Evolutionary conservation across 2,113 vertebrate genomes (phyloP).

Genomic region (Rhinichthys klamathensis): DNA sequence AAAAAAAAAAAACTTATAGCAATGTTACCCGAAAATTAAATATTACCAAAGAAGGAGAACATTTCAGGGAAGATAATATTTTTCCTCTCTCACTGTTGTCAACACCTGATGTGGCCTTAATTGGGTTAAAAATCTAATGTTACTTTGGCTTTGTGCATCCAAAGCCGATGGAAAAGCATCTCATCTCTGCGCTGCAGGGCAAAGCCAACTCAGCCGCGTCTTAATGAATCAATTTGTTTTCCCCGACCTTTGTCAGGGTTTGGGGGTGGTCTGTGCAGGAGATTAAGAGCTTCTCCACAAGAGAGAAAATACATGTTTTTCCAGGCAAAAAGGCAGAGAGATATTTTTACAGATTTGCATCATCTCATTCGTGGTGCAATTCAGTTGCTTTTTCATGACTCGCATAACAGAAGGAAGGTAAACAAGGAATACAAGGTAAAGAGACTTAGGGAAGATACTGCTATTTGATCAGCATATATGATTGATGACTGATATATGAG

Average conservation of each 20-base stretch:
- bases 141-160: slow-evolving; percentile 67
- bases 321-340: slow-evolving; percentile 15
- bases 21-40: slow-evolving; percentile 80
- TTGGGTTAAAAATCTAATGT: slow-evolving; percentile 75
- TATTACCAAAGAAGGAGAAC: slow-evolving; percentile 74
- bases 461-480: neutral
- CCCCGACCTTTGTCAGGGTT: slow-evolving; percentile 58
- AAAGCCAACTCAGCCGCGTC: slow-evolving; percentile 54
- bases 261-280: slow-evolving; percentile 44
- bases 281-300: slow-evolving; percentile 49
- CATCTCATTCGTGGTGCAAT: slow-evolving; percentile 1
- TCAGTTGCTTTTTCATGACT: slow-evolving; percentile 16
- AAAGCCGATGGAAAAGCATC: slow-evolving; percentile 51
- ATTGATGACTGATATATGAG: neutral
- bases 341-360: slow-evolving; percentile 23
- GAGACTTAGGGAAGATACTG: neutral
- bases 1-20: slow-evolving; percentile 65
- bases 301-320: slow-evolving; percentile 43
- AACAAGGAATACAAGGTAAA: neutral
- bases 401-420: slow-evolving; percentile 22
- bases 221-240: slow-evolving; percentile 65
- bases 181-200: slow-evolving; percentile 46
- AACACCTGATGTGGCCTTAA: slow-evolving; percentile 77
- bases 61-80: slow-evolving; percentile 74
- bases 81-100: slow-evolving; percentile 61